A percentile compares a stretch with the other conserved stretches of the same genome.
phyloP scores from a whole-genome alignment of 2,113 vertebrate species.

The Psophia crepitans region DNA sequence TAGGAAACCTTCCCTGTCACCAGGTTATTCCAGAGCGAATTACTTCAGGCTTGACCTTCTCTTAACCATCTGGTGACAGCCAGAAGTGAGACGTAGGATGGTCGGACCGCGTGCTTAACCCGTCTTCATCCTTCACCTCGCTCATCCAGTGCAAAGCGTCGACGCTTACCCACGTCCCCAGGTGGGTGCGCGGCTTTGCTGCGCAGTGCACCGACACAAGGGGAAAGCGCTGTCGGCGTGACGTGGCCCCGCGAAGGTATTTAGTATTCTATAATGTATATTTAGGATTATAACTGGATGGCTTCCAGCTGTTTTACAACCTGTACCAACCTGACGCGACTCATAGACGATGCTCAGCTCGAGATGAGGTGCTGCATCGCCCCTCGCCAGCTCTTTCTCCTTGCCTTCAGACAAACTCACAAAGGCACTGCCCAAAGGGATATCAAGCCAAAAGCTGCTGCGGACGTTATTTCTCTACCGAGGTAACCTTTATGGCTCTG shows the following conservation, averaged over 20 bases:
- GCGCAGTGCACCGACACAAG: rapidly evolving
- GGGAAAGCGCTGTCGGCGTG: rapidly evolving
- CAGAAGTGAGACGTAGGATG: not conserved
- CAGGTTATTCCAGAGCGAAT: not conserved
- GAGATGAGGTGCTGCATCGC: not conserved
- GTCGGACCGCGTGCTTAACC: not conserved
- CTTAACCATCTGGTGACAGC: not conserved
- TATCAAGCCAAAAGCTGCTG: not conserved
- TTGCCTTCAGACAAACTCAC: not conserved
- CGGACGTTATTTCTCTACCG: not conserved
- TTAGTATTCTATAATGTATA: not conserved
- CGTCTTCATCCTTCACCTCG: not conserved
- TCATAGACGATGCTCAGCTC: not conserved
- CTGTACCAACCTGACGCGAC: not conserved
- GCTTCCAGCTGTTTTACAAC: not conserved
- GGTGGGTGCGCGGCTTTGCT: not conserved
- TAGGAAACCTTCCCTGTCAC: not conserved
- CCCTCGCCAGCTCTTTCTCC: not conserved
- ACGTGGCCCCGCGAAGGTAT: rapidly evolving
- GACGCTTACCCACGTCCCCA: rapidly evolving
- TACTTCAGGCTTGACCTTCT: not conserved
- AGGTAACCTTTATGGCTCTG: not conserved
- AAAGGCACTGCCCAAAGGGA: not conserved
- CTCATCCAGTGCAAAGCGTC: not conserved
- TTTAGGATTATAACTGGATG: too few species aligned